Base-by-base conservation (phyloP, 2,797 vertebrate species). In the Syncerus caffer region DNA sequence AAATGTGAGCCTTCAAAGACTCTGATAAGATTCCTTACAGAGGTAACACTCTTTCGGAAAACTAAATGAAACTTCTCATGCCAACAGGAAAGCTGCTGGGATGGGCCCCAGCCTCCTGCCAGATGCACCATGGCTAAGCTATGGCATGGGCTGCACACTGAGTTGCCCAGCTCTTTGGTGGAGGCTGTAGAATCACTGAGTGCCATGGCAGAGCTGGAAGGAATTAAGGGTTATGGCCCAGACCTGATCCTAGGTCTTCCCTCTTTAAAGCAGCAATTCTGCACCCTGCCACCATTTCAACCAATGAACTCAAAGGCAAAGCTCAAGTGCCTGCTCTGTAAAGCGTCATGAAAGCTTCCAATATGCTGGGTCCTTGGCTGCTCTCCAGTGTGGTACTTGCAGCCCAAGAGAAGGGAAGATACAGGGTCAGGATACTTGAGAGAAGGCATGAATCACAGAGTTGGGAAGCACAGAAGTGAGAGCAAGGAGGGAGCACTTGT, bases 111-210 rank as follows among this genome's bases (percentile, higher is more conserved):
- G 64, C 34, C 85, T 42, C 34, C 53, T 27, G 57, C 38, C 16
- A 9, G 47, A 38, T 7, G 11, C 23, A 15, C 76, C 19, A 0
- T 2, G 10, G 27, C 34, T 55, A 12, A 17, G 7, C 9, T 7
- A 2, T 9, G 42, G 76, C 12, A 0, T 0, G 10, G 53, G 29
- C 7, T 51, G 38, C 10, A 4, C 38, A 4, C 19, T 45, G 57
- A 50, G 38, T 57, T 29, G 25, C 38, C 13, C 60, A 34, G 27
- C 31, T 45, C 38, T 67, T 55, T 12, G 23, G 8, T 4, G 38
- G 34, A 55, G 23, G 4, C 9, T 85, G 4, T n/a, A 60, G 93
- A 38, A 38, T 58, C 51, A 53, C 7, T 57, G 11, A 62, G 74
- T 82, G 55, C 88, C 85, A 45, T 16, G 19, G 47, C 23, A 55